Conservation (phyloP, 2,797 vertebrate genomes). For the Alcedo atthis region DNA sequence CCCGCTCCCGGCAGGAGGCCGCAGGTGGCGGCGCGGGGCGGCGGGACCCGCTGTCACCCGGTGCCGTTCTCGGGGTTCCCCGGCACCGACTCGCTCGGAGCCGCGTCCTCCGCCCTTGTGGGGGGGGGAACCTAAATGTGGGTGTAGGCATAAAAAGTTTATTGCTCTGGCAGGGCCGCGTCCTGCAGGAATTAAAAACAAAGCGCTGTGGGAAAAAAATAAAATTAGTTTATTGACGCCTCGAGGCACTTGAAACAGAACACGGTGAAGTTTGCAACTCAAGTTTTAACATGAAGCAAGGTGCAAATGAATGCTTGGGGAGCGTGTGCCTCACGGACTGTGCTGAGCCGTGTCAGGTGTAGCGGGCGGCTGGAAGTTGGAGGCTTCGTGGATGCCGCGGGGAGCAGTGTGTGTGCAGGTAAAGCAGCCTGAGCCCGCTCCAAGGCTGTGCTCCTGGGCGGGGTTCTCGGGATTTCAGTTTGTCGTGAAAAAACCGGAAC, state of each 20-base stretch:
- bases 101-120: background rate
- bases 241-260: background rate
- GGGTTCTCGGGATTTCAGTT: rapidly evolving
- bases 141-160: rapidly evolving
- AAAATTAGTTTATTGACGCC: background rate
- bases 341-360: conserved; percentile 14
- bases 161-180: background rate
- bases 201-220: background rate
- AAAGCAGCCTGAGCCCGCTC: rapidly evolving
- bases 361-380: background rate
- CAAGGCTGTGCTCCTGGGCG: rapidly evolving
- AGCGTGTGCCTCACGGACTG: conserved; percentile 64
- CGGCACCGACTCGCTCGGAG: background rate
- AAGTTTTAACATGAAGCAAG: conserved; percentile 81
- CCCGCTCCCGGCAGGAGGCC: background rate
- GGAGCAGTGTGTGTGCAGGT: background rate
- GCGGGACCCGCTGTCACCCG: too few relatives aligned
- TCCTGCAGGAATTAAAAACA: background rate
- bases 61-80: background rate
- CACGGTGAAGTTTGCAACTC: conserved; percentile 49
- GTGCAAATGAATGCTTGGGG: conserved; percentile 63
- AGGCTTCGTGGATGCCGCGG: background rate
- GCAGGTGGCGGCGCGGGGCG: background rate
- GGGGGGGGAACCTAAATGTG: rapidly evolving
- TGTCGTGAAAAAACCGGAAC: rapidly evolving